Conservation (phyloP, 92 coral and sea anemone genomes). For the Meandrina meandrites region DNA sequence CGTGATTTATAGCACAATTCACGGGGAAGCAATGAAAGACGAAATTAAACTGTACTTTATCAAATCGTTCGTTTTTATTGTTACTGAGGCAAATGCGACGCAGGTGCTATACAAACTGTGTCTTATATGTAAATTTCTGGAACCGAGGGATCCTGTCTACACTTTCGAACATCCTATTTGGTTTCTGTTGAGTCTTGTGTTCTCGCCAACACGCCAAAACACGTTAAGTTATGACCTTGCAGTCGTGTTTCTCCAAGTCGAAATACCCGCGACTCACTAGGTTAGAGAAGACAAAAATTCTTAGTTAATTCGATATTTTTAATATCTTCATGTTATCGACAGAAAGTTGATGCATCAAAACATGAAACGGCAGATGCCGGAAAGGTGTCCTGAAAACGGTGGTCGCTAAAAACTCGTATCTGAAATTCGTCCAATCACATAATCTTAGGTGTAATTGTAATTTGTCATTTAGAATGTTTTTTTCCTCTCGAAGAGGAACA, state of each 20-base stretch:
- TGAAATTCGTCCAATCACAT: background rate
- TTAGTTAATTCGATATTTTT: too few relatives aligned
- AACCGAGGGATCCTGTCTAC: background rate
- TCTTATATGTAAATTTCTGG: slow-evolving; percentile 15
- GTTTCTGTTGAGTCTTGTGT: background rate
- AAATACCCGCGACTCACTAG: too few relatives aligned
- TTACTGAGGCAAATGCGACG: background rate
- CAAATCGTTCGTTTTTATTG: slow-evolving; percentile 1
- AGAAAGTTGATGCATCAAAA: background rate
- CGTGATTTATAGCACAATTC: slow-evolving; percentile 30
- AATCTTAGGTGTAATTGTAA: background rate
- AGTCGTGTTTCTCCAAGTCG: too few relatives aligned
- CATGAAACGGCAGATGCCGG: slow-evolving; percentile 14
- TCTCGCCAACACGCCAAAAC: background rate
- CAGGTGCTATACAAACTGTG: slow-evolving; percentile 3
- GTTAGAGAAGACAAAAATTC: too few relatives aligned
- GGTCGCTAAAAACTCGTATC: background rate
- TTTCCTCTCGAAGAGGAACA: background rate
- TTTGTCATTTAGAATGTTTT: background rate
- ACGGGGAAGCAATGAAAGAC: background rate
- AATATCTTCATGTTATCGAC: background rate
- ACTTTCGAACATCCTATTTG: slow-evolving; percentile 10
- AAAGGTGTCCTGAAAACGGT: background rate
- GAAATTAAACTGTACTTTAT: slow-evolving; percentile 4
- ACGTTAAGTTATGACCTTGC: background rate